Percentiles rank a stretch among this genome's conserved stretches.
Evolutionary conservation across 1,140 invertebrate genomes (phyloP).

Genomic region (Bombyx mori): DNA sequence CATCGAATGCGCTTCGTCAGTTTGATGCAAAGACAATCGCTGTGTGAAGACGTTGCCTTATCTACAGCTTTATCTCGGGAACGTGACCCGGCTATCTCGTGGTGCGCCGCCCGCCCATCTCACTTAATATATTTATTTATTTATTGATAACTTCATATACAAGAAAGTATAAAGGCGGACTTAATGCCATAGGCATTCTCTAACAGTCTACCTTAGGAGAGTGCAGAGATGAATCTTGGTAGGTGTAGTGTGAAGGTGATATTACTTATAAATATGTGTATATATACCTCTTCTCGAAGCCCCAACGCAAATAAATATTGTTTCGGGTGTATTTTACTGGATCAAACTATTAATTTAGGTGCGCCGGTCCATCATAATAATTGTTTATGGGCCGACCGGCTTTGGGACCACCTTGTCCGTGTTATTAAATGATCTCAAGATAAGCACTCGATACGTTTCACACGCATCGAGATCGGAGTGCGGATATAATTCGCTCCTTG

Average conservation of each 20-base stretch:
- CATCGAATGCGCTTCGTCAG: too few relatives aligned
- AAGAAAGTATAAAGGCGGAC: too few relatives aligned
- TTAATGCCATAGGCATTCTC: too few relatives aligned
- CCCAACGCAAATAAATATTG: conserved; percentile 46
- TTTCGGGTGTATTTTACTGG: conserved; percentile 23
- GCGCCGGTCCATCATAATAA: conserved; percentile 41
- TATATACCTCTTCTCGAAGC: conserved; percentile 25
- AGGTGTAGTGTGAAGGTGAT: too few relatives aligned
- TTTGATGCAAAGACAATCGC: conserved; percentile 33
- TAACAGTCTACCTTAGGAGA: too few relatives aligned
- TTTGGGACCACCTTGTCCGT: conserved; percentile 44
- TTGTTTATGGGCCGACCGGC: conserved; percentile 34
- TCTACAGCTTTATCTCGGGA: conserved; percentile 46
- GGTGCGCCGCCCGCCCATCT: conserved; percentile 40
- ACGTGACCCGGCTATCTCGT: conserved; percentile 51
- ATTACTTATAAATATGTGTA: too few relatives aligned
- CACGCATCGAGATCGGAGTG: conserved; percentile 6
- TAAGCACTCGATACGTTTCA: conserved; percentile 25
- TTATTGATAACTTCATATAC: too few relatives aligned
- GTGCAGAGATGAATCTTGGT: too few relatives aligned
- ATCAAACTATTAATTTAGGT: conserved; percentile 50
- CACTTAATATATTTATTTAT: conserved; percentile 14
- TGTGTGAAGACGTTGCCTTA: conserved; percentile 42
- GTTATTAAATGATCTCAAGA: conserved; percentile 51
- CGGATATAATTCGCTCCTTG: background rate